A percentile compares a stretch with the other conserved stretches of the same genome.
phyloP scores from a whole-genome alignment of 2,797 vertebrate genomes.

The Dryobates pubescens region DNA sequence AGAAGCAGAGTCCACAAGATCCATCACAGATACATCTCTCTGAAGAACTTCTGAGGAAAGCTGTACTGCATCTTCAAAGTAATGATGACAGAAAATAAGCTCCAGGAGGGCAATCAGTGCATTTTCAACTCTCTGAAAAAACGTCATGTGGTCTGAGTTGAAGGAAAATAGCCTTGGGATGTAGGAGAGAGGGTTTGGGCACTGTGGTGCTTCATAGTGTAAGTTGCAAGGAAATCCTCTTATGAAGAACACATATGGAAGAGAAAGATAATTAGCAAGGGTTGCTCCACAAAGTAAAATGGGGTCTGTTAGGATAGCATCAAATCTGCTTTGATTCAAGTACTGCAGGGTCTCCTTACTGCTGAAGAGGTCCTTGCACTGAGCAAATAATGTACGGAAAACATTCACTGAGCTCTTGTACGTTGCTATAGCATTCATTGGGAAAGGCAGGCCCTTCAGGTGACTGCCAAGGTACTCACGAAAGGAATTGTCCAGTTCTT shows the following conservation, averaged over 20 bases:
- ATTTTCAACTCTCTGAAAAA: conserved; percentile 79
- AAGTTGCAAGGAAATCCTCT: conserved; percentile 76
- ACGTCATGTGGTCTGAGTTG: conserved; percentile 79
- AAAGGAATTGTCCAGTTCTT: background rate
- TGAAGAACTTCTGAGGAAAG: conserved; percentile 62
- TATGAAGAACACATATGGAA: conserved; percentile 78
- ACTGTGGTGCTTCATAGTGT: conserved; percentile 64
- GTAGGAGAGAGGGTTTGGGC: conserved; percentile 79
- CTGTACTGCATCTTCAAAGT: background rate
- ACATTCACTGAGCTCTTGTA: fast-evolving
- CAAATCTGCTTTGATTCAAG: conserved; percentile 72
- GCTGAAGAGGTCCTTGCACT: conserved; percentile 75
- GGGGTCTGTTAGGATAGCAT: conserved; percentile 81
- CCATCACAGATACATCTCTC: conserved; percentile 41
- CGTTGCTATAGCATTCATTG: background rate
- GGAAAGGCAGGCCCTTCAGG: background rate
- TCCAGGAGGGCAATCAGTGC: conserved; percentile 70
- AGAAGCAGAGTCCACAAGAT: conserved; percentile 56
- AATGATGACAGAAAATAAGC: background rate
- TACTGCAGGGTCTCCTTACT: conserved; percentile 66
- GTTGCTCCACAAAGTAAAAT: conserved; percentile 69
- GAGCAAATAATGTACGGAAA: background rate
- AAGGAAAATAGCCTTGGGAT: conserved; percentile 75
- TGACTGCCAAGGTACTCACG: fast-evolving
- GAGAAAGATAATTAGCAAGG: conserved; percentile 71